phyloP scores from a whole-genome alignment of 1,140 invertebrate genomes.

The Dryas iulia region DNA sequence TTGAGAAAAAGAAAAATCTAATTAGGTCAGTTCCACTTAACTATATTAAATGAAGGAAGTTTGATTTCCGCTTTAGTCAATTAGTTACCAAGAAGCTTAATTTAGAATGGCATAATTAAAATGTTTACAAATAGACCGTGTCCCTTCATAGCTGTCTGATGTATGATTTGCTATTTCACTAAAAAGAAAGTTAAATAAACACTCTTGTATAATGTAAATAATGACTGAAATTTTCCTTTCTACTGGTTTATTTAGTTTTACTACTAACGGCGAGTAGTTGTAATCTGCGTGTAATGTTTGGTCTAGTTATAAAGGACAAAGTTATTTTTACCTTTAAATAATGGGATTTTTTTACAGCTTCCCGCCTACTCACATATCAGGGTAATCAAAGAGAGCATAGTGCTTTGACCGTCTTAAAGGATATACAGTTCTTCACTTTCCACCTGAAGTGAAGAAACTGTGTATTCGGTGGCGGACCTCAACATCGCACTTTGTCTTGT shows the following conservation, averaged over 20 bases:
- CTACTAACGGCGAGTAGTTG: background rate
- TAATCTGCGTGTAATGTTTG: background rate
- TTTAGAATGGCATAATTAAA: background rate
- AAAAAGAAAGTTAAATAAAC: background rate
- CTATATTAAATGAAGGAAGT: background rate
- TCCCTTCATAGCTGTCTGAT: background rate
- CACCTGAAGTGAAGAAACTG: no score
- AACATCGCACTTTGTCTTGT: no score
- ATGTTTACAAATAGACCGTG: background rate
- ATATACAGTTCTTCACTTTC: no score
- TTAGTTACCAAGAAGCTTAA: background rate
- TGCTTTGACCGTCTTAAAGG: no score
- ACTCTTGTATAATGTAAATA: conserved; percentile 8
- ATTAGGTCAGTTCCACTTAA: background rate
- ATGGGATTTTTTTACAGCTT: no score
- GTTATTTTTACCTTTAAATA: no score
- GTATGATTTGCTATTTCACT: conserved; percentile 1
- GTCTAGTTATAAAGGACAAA: no score
- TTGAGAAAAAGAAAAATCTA: background rate
- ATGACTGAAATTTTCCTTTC: background rate
- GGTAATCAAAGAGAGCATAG: no score
- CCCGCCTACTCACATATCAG: no score
- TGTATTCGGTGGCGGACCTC: no score
- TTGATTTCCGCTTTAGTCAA: background rate
- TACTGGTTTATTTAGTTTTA: conserved; percentile 2